Evolutionary conservation across 2,888 invertebrate species (phyloP), one percentile per base, ranked within the genome.

Genomic region (Tipula confusa): DNA sequence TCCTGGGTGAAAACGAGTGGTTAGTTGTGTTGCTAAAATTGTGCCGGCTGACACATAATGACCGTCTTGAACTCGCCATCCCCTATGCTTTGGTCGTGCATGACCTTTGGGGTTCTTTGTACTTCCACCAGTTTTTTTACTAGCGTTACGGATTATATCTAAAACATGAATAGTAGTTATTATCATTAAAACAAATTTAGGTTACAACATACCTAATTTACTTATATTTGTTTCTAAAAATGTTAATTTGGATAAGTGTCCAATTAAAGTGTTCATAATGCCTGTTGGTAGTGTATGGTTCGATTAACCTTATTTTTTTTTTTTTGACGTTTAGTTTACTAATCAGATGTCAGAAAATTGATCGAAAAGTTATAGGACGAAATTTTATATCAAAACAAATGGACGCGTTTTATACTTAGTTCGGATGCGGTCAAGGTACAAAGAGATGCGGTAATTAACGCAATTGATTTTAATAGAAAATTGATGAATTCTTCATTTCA

Each of bases 61-160:
- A 0, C 95, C 95, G 87, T 95, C 95, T 86, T 94, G 93, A n/a
- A 92, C 92, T 86, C 93, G 93, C 93, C 94, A 94, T 0, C 95
- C 95, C 87, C 95, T 92, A 86, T 93, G 95, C 87, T 96, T 96
- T 0, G 95, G 94, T 86, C 91, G 92, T 0, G 92, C 90, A 87
- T 93, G 93, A 15, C 93, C 92, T 86, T 91, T 92, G 0, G 91
- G 92, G 87, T 95, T 95, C 85, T 92, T 91, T 9, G 95, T 94
- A 89, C 94, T 94, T 0, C 93, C 92, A 83, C 94, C 92, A 13
- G 94, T 91, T 87, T 96, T 96, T 87, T 95, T 96, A 87, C 94
- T 93, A 0, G 95, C 95, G 87, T 92, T 89, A 86, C 95, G 87
- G 36, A 89, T 86, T n/a, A 86, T 86, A 33, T 84, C 85, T 84